These are phyloP conservation scores for Reticulitermes speratus DNA, from an alignment of 1,140 invertebrate species.

Conservation along the genomic window DNA sequence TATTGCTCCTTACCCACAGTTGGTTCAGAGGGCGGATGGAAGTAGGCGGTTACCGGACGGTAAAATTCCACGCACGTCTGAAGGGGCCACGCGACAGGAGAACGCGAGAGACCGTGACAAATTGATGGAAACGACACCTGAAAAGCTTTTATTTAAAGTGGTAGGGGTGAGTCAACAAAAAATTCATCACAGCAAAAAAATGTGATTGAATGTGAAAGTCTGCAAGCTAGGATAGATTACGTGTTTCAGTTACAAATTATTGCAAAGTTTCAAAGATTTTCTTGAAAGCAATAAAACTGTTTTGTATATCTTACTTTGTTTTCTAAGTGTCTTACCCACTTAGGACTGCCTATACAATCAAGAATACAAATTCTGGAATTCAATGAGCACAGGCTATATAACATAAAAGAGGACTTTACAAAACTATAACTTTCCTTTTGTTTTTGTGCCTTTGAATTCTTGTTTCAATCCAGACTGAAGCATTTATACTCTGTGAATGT, in stretches of 20 bases:
- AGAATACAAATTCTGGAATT: too few species aligned
- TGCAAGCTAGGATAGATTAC: neutral
- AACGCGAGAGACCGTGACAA: neutral
- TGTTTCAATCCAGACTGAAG: too few species aligned
- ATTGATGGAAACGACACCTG: neutral
- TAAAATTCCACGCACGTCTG: neutral
- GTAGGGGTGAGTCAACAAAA: neutral
- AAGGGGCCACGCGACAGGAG: neutral
- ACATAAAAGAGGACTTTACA: too few species aligned
- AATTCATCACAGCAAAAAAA: conserved; percentile 13
- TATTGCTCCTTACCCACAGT: neutral
- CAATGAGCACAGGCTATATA: too few species aligned
- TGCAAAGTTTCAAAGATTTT: too few species aligned
- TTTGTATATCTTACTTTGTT: too few species aligned
- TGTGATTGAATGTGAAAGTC: neutral
- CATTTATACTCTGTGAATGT: too few species aligned
- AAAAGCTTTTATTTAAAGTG: conserved; percentile 3
- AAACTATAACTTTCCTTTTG: too few species aligned
- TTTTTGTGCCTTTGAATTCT: too few species aligned
- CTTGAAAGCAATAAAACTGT: too few species aligned
- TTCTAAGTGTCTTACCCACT: too few species aligned
- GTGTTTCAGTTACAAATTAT: neutral
- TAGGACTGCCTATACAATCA: too few species aligned
- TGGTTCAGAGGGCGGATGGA: neutral
- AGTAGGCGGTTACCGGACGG: neutral